Conservation (phyloP, 2,888 invertebrate genomes). For the Silvanus unidentatus region DNA sequence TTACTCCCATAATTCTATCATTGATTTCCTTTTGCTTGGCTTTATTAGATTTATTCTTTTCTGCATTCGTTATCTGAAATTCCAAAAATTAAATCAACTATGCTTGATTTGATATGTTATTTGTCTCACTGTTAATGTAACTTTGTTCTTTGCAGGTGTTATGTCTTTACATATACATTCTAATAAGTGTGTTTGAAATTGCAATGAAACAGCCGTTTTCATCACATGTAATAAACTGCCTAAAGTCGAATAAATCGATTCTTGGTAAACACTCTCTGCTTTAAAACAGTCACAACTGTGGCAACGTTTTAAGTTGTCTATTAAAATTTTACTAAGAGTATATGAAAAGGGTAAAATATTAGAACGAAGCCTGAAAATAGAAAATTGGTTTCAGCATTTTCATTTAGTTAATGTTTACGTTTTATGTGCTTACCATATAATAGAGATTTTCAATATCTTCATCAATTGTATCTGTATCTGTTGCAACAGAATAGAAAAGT, state of each 20-base stretch:
- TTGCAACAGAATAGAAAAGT: constrained; percentile 20
- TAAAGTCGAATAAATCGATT: constrained; percentile 20
- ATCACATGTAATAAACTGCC: constrained; percentile 19
- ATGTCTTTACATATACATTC: constrained; percentile 24
- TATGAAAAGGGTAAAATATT: constrained; percentile 26
- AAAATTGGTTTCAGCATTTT: too few species aligned
- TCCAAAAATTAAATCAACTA: not conserved
- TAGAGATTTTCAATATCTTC: constrained; percentile 20
- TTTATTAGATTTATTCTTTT: constrained; percentile 20
- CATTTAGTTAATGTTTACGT: too few species aligned
- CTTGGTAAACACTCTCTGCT: constrained; percentile 20
- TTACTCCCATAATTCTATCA: constrained; percentile 16
- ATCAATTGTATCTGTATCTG: constrained; percentile 21
- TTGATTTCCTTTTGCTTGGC: constrained; percentile 21
- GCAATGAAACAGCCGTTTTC: constrained; percentile 20
- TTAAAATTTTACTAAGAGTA: constrained; percentile 22
- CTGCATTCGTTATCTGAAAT: constrained; percentile 10
- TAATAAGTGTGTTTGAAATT: constrained; percentile 23
- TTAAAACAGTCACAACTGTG: constrained; percentile 25
- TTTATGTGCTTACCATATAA: too few species aligned
- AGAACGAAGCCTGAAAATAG: too few species aligned
- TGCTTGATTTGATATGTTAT: not conserved
- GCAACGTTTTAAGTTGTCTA: constrained; percentile 20
- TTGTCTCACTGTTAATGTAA: constrained; percentile 20
- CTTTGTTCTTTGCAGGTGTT: constrained; percentile 17